Evolutionary conservation across 2,797 vertebrate species (phyloP).

Genomic region (Trachops cirrhosus): DNA sequence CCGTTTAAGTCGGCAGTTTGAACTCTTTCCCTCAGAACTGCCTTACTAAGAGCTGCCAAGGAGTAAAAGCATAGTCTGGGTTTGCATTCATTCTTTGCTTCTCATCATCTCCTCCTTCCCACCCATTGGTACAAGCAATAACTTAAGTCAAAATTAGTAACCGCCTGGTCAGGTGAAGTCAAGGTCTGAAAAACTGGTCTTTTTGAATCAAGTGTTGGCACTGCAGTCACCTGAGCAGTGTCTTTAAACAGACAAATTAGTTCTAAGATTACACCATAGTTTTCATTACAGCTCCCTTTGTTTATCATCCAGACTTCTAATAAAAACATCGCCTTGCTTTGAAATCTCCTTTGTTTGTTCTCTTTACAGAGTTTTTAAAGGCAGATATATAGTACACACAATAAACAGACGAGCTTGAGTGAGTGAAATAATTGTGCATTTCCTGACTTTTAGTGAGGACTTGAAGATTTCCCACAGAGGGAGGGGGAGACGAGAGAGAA

Average conservation of each 20-base stretch:
- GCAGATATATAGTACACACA: neutral
- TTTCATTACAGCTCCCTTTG: constrained; percentile 1
- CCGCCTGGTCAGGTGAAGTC: neutral
- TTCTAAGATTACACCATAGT: neutral
- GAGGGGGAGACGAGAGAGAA: neutral
- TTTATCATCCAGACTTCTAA: constrained; percentile 10
- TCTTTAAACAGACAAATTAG: neutral
- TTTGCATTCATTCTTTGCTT: neutral
- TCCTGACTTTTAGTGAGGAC: neutral
- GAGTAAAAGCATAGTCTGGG: neutral
- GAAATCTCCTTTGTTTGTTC: constrained; percentile 34
- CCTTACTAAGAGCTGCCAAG: neutral
- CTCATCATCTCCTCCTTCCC: neutral
- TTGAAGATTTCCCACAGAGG: neutral
- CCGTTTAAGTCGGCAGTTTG: neutral
- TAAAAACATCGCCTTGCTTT: constrained; percentile 6
- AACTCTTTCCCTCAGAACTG: neutral
- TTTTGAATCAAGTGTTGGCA: neutral
- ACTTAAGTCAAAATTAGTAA: constrained; percentile 17
- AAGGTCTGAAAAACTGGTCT: neutral
- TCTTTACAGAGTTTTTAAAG: neutral
- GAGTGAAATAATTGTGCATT: constrained; percentile 32
- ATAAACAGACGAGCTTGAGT: neutral
- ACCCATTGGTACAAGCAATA: neutral
- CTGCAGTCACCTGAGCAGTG: neutral